Conservation (phyloP, 53 echinoderm and acorn worm species). For the Paracentrotus lividus region DNA sequence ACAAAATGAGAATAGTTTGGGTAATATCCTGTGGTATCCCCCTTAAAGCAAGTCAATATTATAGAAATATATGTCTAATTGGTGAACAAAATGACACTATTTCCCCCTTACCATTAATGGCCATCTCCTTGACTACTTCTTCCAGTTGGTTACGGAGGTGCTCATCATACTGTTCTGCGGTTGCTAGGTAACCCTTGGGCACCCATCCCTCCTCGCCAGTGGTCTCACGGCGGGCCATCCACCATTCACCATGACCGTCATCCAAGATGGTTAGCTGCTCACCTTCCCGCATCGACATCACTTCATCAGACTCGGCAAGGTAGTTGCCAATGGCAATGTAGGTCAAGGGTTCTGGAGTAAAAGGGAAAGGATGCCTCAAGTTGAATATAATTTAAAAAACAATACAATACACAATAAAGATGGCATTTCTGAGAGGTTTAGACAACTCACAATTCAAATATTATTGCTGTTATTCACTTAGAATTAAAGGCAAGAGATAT, state of each 20-base stretch:
- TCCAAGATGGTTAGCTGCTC: conserved; percentile 91
- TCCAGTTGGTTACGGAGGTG: conserved; percentile 89
- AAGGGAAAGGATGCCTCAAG: not conserved
- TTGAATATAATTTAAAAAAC: not conserved
- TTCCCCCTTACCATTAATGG: conserved; percentile 79
- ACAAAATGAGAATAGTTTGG: too few species aligned
- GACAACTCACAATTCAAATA: too few species aligned
- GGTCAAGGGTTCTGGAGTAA: conserved; percentile 2
- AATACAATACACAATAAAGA: too few species aligned
- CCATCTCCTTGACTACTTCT: conserved; percentile 85
- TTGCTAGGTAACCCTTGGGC: conserved; percentile 92
- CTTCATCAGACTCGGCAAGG: conserved; percentile 96
- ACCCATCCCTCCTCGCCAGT: conserved; percentile 99
- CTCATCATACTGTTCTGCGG: conserved; percentile 90
- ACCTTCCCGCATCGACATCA: conserved; percentile 98
- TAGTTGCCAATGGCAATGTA: conserved; percentile 96
- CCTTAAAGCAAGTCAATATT: too few species aligned
- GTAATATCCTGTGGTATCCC: too few species aligned
- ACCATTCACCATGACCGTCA: conserved; percentile 91
- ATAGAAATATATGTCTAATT: not conserved
- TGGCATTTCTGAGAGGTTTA: too few species aligned
- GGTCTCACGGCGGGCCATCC: conserved; percentile 86
- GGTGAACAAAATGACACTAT: not conserved
- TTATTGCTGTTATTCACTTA: too few species aligned
- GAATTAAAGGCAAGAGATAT: too few species aligned